These are phyloP conservation scores for Zosterops hypoxanthus DNA, from an alignment of 2,113 vertebrate species.

Conservation along the genomic window DNA sequence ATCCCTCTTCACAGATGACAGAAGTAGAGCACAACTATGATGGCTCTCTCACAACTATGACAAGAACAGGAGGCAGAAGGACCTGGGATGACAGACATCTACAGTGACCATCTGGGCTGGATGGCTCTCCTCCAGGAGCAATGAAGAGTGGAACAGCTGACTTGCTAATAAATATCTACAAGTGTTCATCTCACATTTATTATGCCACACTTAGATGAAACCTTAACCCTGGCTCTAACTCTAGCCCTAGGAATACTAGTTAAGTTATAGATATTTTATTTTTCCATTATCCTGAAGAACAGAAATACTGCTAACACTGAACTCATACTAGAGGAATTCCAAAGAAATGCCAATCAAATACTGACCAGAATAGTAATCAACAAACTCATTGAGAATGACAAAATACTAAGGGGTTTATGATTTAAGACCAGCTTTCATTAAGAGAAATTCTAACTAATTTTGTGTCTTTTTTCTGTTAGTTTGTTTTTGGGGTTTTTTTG, in stretches of 20 bases:
- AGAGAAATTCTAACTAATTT: neutral
- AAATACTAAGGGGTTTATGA: neutral
- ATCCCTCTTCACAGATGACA: neutral
- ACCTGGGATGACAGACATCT: neutral
- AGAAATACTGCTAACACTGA: neutral
- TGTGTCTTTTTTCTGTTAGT: neutral
- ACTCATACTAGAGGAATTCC: neutral
- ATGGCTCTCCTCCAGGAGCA: neutral
- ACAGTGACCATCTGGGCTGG: neutral
- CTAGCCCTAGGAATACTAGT: neutral
- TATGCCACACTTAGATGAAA: neutral
- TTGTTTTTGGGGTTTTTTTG: neutral
- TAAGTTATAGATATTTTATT: neutral
- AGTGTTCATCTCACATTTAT: constrained; percentile 17
- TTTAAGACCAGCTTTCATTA: neutral
- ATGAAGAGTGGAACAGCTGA: constrained; percentile 23
- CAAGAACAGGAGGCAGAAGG: neutral
- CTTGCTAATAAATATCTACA: constrained; percentile 2
- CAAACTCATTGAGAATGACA: neutral
- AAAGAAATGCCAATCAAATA: neutral
- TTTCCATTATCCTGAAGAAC: neutral
- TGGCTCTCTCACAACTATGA: neutral
- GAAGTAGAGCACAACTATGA: neutral
- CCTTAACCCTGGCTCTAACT: neutral
- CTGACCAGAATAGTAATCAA: neutral